A percentile compares a stretch with the other conserved stretches of the same genome.
These are phyloP conservation scores for Podocnemis expansa DNA, from an alignment of 2,113 vertebrate genomes.

Conservation along the genomic window DNA sequence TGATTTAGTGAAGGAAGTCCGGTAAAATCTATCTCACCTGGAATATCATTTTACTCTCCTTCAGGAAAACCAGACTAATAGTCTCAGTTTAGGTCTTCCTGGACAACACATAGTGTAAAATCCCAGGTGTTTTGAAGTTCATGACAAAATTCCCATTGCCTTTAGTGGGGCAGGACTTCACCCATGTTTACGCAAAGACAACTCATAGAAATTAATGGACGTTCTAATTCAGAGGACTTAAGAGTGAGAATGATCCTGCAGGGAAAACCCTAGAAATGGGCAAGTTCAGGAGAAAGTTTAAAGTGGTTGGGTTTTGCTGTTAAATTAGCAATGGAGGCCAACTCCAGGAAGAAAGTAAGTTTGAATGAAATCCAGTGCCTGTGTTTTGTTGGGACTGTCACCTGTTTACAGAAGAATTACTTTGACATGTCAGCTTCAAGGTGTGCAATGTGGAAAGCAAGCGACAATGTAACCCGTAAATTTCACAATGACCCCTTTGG, in stretches of 20 bases:
- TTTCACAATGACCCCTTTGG: neutral
- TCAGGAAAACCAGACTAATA: neutral
- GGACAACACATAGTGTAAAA: neutral
- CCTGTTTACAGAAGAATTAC: neutral
- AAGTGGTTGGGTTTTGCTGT: neutral
- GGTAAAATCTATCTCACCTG: neutral
- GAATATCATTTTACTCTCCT: neutral
- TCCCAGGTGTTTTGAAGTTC: neutral
- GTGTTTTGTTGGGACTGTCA: accelerated
- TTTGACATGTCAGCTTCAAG: neutral
- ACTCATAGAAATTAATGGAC: neutral
- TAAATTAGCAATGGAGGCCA: neutral
- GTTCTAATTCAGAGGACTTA: accelerated
- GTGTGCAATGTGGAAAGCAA: accelerated
- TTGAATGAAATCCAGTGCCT: neutral
- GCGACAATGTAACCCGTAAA: accelerated
- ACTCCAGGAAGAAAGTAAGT: accelerated
- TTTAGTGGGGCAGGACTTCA: neutral
- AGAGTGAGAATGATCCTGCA: neutral
- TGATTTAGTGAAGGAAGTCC: neutral
- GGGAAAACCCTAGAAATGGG: neutral
- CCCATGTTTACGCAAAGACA: neutral
- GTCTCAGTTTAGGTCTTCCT: neutral
- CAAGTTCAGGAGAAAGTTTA: accelerated
- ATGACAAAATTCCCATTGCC: neutral